Conservation (phyloP, 2,113 vertebrate species). For the Hydrolagus affinis region DNA sequence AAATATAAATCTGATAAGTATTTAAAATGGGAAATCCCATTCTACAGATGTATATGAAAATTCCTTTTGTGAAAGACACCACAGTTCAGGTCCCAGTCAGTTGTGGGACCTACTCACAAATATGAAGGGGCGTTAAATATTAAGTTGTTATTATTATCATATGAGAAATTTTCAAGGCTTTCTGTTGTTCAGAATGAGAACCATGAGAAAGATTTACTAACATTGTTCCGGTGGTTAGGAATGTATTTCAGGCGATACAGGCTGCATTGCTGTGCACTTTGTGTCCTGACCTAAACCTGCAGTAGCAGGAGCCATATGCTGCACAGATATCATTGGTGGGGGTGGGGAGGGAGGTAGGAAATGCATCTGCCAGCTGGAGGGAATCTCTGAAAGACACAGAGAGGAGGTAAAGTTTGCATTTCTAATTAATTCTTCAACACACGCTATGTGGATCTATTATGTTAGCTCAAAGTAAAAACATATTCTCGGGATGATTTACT, state of each 20-base stretch:
- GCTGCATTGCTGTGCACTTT: not conserved
- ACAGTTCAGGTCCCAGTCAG: no score
- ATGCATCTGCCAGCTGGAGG: not conserved
- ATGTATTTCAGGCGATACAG: not conserved
- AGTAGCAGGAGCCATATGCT: not conserved
- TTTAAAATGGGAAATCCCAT: no score
- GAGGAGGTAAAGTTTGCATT: not conserved
- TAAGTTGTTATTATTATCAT: no score
- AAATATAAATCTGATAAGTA: no score
- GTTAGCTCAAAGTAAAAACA: not conserved
- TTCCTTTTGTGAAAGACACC: no score
- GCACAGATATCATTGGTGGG: slow-evolving; percentile 7
- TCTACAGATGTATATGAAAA: no score
- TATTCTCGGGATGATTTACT: not conserved
- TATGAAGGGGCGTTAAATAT: no score
- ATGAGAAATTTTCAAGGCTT: not conserved
- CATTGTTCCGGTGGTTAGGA: slow-evolving; percentile 7
- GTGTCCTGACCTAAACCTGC: slow-evolving; percentile 7
- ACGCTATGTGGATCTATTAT: not conserved
- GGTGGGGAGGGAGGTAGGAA: not conserved
- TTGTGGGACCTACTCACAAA: no score
- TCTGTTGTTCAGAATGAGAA: not conserved
- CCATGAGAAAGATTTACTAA: not conserved
- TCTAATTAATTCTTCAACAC: slow-evolving; percentile 2
- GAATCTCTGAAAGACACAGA: not conserved